Evolutionary conservation across 2,113 vertebrate genomes (phyloP).

Genomic region (Pteronura brasiliensis): DNA sequence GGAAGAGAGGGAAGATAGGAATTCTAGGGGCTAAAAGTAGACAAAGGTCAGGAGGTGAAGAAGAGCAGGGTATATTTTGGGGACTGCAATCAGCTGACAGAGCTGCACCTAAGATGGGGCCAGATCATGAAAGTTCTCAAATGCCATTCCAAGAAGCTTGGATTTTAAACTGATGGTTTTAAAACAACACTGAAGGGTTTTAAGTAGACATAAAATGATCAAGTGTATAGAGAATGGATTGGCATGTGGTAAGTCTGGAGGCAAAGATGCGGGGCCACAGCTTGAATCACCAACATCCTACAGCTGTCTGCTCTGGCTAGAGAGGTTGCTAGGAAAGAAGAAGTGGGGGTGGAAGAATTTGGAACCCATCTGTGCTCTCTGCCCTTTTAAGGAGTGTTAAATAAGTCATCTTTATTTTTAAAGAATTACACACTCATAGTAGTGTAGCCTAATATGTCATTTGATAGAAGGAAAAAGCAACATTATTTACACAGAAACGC

Average conservation of each 20-base stretch:
- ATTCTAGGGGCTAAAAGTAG: not conserved
- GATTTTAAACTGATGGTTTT: not conserved
- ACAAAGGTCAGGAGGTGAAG: not conserved
- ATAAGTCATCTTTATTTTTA: not conserved
- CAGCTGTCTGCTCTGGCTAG: not conserved
- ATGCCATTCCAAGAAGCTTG: not conserved
- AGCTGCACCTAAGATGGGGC: not conserved
- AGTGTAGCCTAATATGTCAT: not conserved
- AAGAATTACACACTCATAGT: not conserved
- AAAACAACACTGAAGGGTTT: not conserved
- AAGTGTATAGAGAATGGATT: not conserved
- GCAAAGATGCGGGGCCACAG: not conserved
- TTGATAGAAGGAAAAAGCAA: not conserved
- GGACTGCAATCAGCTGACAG: not conserved
- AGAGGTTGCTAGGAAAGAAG: not conserved
- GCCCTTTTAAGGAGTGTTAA: not conserved
- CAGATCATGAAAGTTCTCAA: not conserved
- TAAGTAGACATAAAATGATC: not conserved
- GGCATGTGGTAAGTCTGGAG: not conserved
- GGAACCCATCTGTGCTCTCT: not conserved
- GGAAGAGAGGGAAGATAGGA: not conserved
- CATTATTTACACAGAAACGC: not conserved
- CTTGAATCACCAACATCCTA: not conserved
- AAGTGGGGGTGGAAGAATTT: not conserved
- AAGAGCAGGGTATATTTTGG: not conserved